Evolutionary conservation across 2,888 invertebrate genomes (phyloP), one percentile per base, ranked within the genome.

Genomic region (Lasioglossum lativentre): DNA sequence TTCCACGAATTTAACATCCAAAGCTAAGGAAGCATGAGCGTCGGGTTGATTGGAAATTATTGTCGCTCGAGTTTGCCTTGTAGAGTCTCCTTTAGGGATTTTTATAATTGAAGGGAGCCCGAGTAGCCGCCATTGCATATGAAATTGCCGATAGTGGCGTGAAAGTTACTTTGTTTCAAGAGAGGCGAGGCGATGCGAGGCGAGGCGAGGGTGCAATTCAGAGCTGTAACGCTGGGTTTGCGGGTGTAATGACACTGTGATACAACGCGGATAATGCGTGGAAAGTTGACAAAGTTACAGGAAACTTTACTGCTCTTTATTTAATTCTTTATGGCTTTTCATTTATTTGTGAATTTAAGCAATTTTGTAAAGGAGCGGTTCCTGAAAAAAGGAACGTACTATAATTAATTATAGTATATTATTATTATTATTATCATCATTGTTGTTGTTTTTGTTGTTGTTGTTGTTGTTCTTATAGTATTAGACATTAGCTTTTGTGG

Each of bases 31-130:
- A 63, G 63, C 63, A 30, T 63, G 30, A 63, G 63, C 63, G 63
- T 19, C 63, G 63, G 30, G 63, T 63, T 63, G 63, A 63, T 63
- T 63, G 63, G 63, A 30, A 30, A 63, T 63, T 63, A 63, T 30
- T 30, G 30, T 63, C 63, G 30, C 6, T 14, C 8, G 63, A 30
- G 30, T 63, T 63, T 63, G 6, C 8, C 19, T 56, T 16, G 16
- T 30, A 19, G 63, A 34, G 34, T 30, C 63, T 16, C 63, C 19
- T 63, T 63, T 30, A 63, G 19, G 30, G 30, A 63, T 63, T 63
- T 30, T 63, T 63, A 30, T 30, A 30, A 30, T 27, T 63, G 63
- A 30, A 30, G 14, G 30, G 63, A 19, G 59, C 27, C 16, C 27
- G 14, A 59, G 59, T 30, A 6, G 30, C 14, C 27, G 30, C 14